Evolutionary conservation across 2,888 invertebrate genomes (phyloP).

Genomic region (Meloe dianella): DNA sequence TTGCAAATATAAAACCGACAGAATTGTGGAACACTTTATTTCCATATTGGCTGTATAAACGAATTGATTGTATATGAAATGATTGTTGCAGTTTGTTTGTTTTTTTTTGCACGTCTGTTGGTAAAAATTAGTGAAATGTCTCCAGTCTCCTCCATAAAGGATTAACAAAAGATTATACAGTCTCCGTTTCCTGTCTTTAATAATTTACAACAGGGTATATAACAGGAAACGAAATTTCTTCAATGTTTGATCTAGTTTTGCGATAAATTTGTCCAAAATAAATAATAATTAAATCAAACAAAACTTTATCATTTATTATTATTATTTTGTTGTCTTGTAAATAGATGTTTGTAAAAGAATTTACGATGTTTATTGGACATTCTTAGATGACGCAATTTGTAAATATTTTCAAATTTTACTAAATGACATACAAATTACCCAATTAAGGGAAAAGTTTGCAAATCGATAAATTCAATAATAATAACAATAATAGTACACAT

Average conservation of each 20-base stretch:
- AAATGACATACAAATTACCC: slow-evolving; percentile 10
- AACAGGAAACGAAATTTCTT: slow-evolving; percentile 3
- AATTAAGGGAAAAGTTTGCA: slow-evolving; percentile 11
- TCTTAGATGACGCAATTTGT: not conserved
- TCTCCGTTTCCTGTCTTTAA: slow-evolving; percentile 9
- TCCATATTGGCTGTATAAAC: not conserved
- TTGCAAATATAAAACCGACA: slow-evolving; percentile 7
- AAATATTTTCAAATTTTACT: not conserved
- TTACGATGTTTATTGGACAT: not conserved
- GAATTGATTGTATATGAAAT: not conserved
- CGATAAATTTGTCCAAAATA: not conserved
- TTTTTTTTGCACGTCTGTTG: not conserved
- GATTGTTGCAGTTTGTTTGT: not conserved
- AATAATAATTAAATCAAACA: not conserved
- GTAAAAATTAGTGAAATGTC: not conserved
- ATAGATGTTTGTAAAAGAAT: not conserved
- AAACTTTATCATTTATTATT: not conserved
- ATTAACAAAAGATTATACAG: not conserved
- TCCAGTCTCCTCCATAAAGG: not conserved
- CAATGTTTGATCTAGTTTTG: not conserved
- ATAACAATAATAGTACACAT: too few relatives aligned
- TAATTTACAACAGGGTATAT: slow-evolving; percentile 5
- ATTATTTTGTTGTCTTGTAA: not conserved
- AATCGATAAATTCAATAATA: not conserved
- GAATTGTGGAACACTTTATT: not conserved